Conservation (phyloP, 2,888 invertebrate species). For the Oligia fasciuncula region DNA sequence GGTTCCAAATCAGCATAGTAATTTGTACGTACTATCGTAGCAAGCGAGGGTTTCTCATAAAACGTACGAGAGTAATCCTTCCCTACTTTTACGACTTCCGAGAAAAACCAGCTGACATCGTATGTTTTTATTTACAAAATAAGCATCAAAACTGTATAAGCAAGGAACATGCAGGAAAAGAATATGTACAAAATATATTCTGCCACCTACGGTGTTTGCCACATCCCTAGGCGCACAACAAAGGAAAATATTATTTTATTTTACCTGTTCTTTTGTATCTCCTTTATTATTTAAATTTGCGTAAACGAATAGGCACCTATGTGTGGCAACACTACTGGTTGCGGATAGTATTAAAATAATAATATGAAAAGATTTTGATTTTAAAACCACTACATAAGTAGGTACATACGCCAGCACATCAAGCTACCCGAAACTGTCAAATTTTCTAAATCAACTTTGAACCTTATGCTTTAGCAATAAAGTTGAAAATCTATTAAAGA, state of each 20-base stretch:
- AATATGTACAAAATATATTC: slow-evolving; percentile 63
- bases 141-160: slow-evolving; percentile 57
- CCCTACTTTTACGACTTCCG: slow-evolving; percentile 61
- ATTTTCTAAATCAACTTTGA: no score
- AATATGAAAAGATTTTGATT: slow-evolving; percentile 17
- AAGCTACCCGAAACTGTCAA: no score
- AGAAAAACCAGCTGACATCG: slow-evolving; percentile 58
- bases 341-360: slow-evolving; percentile 29
- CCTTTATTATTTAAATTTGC: slow-evolving; percentile 65
- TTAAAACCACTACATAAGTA: not conserved
- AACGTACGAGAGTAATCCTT: slow-evolving; percentile 61
- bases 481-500: no score
- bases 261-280: slow-evolving; percentile 62
- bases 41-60: slow-evolving; percentile 50
- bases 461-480: no score
- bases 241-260: slow-evolving; percentile 66
- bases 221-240: slow-evolving; percentile 57
- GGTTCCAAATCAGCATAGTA: slow-evolving; percentile 58
- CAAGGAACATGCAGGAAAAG: slow-evolving; percentile 46
- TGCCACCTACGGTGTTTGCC: slow-evolving; percentile 67
- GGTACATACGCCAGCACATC: not conserved
- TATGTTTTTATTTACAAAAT: slow-evolving; percentile 64
- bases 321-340: slow-evolving; percentile 12
- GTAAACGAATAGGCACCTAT: slow-evolving; percentile 36
- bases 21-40: slow-evolving; percentile 46